Percentiles rank a stretch among this genome's conserved stretches.
phyloP scores from a whole-genome alignment of 2,888 invertebrate genomes.

The Lissonota sp. region DNA sequence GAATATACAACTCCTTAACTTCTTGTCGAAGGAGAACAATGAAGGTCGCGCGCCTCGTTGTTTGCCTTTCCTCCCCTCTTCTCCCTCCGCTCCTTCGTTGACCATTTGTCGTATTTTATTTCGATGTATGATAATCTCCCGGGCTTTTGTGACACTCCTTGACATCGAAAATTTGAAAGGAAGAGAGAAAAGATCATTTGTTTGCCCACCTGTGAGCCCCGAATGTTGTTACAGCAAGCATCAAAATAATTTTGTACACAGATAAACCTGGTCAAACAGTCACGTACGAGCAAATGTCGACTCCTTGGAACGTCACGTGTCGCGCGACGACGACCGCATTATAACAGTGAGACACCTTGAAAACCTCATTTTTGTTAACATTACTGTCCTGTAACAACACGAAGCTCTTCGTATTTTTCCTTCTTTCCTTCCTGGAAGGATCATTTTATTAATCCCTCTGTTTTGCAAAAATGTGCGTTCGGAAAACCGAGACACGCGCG shows the following conservation, averaged over 20 bases:
- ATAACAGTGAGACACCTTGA: too few relatives aligned
- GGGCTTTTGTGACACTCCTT: neutral
- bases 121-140: neutral
- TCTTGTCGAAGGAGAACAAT: neutral
- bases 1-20: neutral
- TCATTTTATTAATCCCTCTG: too few relatives aligned
- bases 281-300: constrained; percentile 19
- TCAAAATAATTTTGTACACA: constrained; percentile 25
- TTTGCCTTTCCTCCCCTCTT: neutral
- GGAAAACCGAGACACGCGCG: too few relatives aligned
- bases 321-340: too few relatives aligned
- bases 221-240: constrained; percentile 27
- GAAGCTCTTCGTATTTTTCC: too few relatives aligned
- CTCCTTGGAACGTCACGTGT: too few relatives aligned
- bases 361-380: too few relatives aligned
- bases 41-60: neutral
- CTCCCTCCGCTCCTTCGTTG: too few relatives aligned
- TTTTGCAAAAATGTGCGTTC: too few relatives aligned
- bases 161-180: too few relatives aligned
- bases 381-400: too few relatives aligned
- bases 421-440: too few relatives aligned
- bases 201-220: constrained; percentile 48
- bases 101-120: neutral
- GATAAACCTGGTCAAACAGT: constrained; percentile 32
- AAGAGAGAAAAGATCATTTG: neutral